These are phyloP conservation scores for Ornithorhynchus anatinus DNA, from an alignment of 2,113 vertebrate genomes.

Conservation along the genomic window DNA sequence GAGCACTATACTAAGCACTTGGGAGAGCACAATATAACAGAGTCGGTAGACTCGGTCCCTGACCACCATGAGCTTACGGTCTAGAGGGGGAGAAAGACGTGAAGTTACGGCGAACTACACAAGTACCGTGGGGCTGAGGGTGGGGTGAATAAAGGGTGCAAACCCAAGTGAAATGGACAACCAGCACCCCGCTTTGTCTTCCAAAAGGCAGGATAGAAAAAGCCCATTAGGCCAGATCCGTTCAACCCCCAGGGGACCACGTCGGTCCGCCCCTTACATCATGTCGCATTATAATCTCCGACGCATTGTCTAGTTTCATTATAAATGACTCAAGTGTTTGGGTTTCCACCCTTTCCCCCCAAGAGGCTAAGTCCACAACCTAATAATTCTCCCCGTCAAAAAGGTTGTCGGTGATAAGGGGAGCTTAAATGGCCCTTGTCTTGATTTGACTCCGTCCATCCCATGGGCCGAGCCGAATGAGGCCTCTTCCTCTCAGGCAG, in stretches of 20 bases:
- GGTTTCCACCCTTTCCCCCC: constrained; percentile 42
- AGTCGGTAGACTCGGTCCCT: too few relatives aligned
- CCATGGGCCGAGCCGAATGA: background rate
- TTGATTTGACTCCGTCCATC: constrained; percentile 4
- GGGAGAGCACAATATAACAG: too few relatives aligned
- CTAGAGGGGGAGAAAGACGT: too few relatives aligned
- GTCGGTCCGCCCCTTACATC: constrained; percentile 42
- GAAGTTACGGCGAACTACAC: too few relatives aligned
- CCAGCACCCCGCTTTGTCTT: too few relatives aligned
- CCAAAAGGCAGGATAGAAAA: constrained; percentile 51
- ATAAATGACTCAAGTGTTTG: constrained; percentile 36
- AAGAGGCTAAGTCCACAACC: constrained; percentile 15
- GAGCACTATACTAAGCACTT: too few relatives aligned
- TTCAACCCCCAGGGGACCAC: constrained; percentile 28
- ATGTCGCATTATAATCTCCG: constrained; percentile 43
- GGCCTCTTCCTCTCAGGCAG: background rate
- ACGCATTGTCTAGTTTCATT: constrained; percentile 41
- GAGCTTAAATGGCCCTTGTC: background rate
- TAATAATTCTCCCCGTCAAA: constrained; percentile 26
- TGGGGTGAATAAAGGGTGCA: too few relatives aligned
- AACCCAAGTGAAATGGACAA: too few relatives aligned
- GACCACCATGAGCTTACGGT: too few relatives aligned
- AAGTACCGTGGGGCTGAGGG: too few relatives aligned
- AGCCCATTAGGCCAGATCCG: constrained; percentile 49
- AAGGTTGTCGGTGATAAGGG: constrained; percentile 29